A percentile compares a stretch with the other conserved stretches of the same genome.
Conservation (phyloP, 2,113 vertebrate genomes). For the Tragelaphus buxtoni region DNA sequence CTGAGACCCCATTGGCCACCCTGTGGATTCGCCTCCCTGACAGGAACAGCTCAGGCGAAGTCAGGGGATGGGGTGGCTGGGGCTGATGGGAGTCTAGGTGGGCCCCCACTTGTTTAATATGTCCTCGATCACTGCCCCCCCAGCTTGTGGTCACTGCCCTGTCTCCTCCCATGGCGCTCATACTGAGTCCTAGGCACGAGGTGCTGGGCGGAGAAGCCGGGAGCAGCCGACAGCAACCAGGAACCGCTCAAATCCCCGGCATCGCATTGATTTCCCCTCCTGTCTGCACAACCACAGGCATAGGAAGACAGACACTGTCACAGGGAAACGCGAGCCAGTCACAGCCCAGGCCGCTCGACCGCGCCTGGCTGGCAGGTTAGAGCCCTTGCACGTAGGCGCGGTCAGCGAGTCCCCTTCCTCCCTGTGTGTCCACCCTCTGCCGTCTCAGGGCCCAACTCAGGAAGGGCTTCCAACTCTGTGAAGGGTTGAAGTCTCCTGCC, state of each 20-base stretch:
- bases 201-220: neutral
- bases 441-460: accelerated
- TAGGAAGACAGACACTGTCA: neutral
- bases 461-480: accelerated
- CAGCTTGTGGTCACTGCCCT: accelerated
- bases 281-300: accelerated
- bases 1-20: neutral
- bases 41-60: accelerated
- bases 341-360: neutral
- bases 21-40: accelerated
- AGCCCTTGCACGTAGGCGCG: accelerated
- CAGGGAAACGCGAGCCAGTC: neutral
- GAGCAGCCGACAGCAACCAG: neutral
- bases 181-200: neutral
- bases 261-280: neutral
- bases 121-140: neutral
- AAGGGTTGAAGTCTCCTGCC: neutral
- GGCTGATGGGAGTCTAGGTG: neutral
- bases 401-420: accelerated
- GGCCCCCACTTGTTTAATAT: neutral
- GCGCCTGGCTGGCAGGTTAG: neutral
- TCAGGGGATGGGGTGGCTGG: neutral
- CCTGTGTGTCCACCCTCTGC: accelerated
- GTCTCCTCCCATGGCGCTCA: accelerated
- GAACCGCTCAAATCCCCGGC: neutral